Percentiles rank a stretch among this genome's conserved stretches.
Conservation (phyloP, 2,797 vertebrate genomes). For the Cygnus olor region DNA sequence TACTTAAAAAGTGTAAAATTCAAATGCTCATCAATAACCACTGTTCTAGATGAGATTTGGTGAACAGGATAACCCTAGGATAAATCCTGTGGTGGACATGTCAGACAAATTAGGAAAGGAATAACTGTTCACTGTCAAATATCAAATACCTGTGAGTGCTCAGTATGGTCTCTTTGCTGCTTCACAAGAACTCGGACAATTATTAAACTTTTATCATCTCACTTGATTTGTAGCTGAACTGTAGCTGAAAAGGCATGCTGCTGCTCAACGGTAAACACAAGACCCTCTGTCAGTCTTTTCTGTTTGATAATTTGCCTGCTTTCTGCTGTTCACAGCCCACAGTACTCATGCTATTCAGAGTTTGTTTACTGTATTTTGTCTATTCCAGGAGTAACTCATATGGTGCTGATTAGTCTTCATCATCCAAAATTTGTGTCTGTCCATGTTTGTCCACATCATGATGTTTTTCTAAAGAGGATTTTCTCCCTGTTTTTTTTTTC, state of each 20-base stretch:
- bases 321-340: not conserved
- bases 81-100: not conserved
- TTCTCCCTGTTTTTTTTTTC: not conserved
- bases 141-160: not conserved
- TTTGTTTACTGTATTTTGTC: slow-evolving; percentile 4
- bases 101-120: not conserved
- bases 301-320: not conserved
- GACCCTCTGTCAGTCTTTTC: not conserved
- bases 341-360: not conserved
- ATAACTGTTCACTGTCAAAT: not conserved
- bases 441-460: not conserved
- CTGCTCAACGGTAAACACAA: not conserved
- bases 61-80: not conserved
- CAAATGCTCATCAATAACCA: not conserved
- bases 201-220: slow-evolving; percentile 31
- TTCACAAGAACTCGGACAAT: not conserved
- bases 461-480: not conserved
- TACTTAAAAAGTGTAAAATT: not conserved
- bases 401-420: not conserved
- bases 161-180: not conserved
- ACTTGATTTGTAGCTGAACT: slow-evolving; percentile 20
- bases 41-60: not conserved
- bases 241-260: not conserved
- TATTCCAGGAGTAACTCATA: not conserved
- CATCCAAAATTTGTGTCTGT: not conserved